Conservation (phyloP, 2,797 vertebrate genomes). For the Epinephelus awoara region DNA sequence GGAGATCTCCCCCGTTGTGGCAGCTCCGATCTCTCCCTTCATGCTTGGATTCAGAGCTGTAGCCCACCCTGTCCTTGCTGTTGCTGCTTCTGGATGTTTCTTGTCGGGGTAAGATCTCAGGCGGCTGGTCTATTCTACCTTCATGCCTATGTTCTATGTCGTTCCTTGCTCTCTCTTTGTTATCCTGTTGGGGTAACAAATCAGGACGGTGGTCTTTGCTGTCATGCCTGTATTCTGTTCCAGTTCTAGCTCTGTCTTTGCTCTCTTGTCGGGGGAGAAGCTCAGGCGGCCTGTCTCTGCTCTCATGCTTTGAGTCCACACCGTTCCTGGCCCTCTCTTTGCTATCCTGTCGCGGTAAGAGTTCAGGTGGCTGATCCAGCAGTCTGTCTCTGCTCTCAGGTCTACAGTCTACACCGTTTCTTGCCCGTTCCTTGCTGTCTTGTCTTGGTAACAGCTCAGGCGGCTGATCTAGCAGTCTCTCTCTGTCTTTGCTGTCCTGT, state of each 20-base stretch:
- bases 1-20: conserved; percentile 74
- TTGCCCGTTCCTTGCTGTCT: conserved; percentile 79
- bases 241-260: conserved; percentile 79
- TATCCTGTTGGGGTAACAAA: conserved; percentile 75
- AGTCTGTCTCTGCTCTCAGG: conserved; percentile 81
- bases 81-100: conserved; percentile 85
- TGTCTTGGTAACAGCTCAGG: conserved; percentile 82
- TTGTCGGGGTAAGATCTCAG: conserved; percentile 85
- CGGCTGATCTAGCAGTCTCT: conserved; percentile 79
- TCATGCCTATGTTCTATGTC: conserved; percentile 81
- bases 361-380: conserved; percentile 77
- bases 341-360: conserved; percentile 76
- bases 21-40: conserved; percentile 74
- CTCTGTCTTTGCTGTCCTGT: conserved; percentile 93
- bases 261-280: conserved; percentile 76
- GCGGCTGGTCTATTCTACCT: conserved; percentile 81
- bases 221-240: conserved; percentile 75
- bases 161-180: conserved; percentile 84
- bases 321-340: conserved; percentile 80
- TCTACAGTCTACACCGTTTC: conserved; percentile 76
- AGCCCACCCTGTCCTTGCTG: conserved; percentile 70
- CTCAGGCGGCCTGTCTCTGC: conserved; percentile 76
- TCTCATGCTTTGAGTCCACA: conserved; percentile 77
- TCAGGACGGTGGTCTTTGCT: conserved; percentile 79
- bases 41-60: conserved; percentile 67